Evolutionary conservation across 2,113 vertebrate species (phyloP).

Genomic region (Columbina picui): DNA sequence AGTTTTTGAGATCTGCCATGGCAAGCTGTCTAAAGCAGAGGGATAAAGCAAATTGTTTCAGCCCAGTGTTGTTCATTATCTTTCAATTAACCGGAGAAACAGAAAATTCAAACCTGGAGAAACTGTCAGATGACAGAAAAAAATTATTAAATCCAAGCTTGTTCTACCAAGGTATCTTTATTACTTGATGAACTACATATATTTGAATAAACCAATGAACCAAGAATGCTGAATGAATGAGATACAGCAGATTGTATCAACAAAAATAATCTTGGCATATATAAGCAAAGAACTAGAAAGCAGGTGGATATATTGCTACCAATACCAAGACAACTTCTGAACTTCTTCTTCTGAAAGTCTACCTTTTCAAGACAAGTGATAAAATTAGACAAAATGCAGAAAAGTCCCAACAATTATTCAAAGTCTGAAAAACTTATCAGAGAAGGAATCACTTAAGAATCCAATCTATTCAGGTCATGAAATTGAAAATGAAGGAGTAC

Average conservation of each 20-base stretch:
- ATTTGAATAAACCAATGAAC: neutral
- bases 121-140: neutral
- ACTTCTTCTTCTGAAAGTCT: neutral
- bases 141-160: neutral
- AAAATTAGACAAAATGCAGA: neutral
- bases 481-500: neutral
- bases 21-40: neutral
- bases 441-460: neutral
- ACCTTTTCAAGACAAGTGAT: neutral
- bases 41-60: neutral
- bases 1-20: neutral
- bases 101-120: neutral
- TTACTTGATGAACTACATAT: neutral
- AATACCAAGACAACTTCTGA: neutral
- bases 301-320: neutral
- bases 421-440: neutral
- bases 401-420: neutral
- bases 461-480: neutral
- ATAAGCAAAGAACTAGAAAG: neutral
- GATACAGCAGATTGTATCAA: neutral
- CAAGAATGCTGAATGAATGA: neutral
- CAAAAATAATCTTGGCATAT: neutral
- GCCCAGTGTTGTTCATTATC: neutral
- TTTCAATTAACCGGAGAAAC: neutral
- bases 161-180: neutral